Conservation (phyloP, 2,888 invertebrate genomes). For the Sarcophaga variegata region DNA sequence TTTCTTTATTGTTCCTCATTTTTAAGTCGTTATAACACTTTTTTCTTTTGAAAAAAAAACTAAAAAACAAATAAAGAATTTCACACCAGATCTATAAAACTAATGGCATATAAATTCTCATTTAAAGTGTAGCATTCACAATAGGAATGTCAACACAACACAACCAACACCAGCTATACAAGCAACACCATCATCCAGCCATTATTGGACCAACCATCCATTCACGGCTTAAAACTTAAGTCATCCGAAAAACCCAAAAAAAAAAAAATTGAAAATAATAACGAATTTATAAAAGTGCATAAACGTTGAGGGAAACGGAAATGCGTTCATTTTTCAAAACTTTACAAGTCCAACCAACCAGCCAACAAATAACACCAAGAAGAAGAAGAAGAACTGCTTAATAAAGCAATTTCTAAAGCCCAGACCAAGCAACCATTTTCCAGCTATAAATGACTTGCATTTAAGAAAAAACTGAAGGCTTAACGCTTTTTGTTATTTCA, state of each 20-base stretch:
- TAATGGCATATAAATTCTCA: slow-evolving; percentile 70
- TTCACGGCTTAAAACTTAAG: slow-evolving; percentile 15
- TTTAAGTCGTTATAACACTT: slow-evolving; percentile 29
- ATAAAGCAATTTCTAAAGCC: slow-evolving; percentile 66
- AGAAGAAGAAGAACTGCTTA: slow-evolving; percentile 39
- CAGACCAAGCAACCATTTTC: slow-evolving; percentile 23
- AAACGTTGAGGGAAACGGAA: slow-evolving; percentile 68
- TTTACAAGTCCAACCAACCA: slow-evolving; percentile 37
- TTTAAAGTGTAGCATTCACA: slow-evolving; percentile 68
- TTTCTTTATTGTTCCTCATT: neutral
- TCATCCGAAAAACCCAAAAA: slow-evolving; percentile 8
- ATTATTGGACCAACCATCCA: neutral
- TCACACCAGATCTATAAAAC: slow-evolving; percentile 70
- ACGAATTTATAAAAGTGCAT: slow-evolving; percentile 9
- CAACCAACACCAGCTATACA: neutral
- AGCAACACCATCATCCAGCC: neutral
- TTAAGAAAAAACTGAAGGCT: slow-evolving; percentile 41
- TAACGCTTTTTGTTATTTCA: slow-evolving; percentile 24
- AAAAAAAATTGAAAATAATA: slow-evolving; percentile 21
- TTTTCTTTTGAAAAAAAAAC: neutral
- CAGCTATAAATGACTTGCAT: slow-evolving; percentile 51
- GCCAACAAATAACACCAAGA: neutral
- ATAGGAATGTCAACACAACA: slow-evolving; percentile 62
- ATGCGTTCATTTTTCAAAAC: slow-evolving; percentile 71
- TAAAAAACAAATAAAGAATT: slow-evolving; percentile 65